Evolutionary conservation across 2,113 vertebrate genomes (phyloP).

Genomic region (Muntiacus muntjak): DNA sequence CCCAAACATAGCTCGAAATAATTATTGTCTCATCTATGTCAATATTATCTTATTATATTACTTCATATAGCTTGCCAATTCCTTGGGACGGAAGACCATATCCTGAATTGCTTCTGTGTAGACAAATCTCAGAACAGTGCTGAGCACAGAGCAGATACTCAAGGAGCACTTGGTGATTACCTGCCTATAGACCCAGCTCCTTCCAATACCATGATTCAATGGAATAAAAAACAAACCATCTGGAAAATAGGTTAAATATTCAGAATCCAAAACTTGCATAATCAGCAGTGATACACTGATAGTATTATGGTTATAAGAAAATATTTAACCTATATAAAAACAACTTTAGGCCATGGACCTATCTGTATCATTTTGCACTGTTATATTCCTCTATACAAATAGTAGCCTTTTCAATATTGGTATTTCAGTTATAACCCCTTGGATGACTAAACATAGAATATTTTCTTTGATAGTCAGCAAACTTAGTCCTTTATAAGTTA

Average conservation of each 20-base stretch:
- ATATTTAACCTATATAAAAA: constrained; percentile 32
- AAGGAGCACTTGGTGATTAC: background rate
- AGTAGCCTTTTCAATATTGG: background rate
- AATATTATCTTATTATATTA: background rate
- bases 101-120: background rate
- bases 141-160: background rate
- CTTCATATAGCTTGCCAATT: background rate
- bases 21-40: constrained; percentile 9
- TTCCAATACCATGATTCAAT: background rate
- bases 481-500: constrained; percentile 17
- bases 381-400: background rate
- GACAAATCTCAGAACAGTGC: background rate
- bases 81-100: background rate
- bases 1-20: background rate
- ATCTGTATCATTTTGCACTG: background rate
- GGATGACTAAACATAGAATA: constrained; percentile 25
- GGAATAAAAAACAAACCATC: background rate
- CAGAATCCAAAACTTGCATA: background rate
- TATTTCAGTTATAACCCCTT: constrained; percentile 33
- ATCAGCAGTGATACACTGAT: background rate
- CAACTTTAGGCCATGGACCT: background rate
- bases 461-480: constrained; percentile 35
- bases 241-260: background rate
- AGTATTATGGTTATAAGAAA: background rate
- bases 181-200: background rate